phyloP scores from a whole-genome alignment of 2,113 vertebrate species.

The Paradisaea rubra region DNA sequence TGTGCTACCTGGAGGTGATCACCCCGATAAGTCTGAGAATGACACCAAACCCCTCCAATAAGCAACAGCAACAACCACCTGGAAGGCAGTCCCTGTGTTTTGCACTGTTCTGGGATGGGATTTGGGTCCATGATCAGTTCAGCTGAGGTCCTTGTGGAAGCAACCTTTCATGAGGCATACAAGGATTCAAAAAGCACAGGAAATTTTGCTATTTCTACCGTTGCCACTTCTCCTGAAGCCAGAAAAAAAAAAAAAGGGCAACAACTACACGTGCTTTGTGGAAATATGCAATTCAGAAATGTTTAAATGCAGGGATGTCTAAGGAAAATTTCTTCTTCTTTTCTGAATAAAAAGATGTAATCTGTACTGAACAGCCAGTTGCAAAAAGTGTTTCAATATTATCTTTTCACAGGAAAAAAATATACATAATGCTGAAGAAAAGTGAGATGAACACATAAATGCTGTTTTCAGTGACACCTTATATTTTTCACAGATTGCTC shows the following conservation, averaged over 20 bases:
- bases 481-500: neutral
- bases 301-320: neutral
- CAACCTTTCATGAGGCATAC: neutral
- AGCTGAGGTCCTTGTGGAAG: neutral
- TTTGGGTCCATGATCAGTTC: neutral
- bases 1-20: neutral
- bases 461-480: neutral
- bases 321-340: neutral
- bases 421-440: neutral
- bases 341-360: neutral
- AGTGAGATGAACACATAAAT: constrained; percentile 11
- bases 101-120: neutral
- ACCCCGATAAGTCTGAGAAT: neutral
- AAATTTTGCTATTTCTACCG: neutral
- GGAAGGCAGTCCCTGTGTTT: neutral
- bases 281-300: neutral
- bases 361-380: neutral
- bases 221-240: neutral
- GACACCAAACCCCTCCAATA: neutral
- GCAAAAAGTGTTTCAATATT: neutral
- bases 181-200: neutral
- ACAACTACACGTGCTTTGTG: neutral
- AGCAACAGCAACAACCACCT: neutral
- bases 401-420: constrained; percentile 23
- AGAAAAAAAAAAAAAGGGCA: neutral